Conservation (phyloP, 1,140 invertebrate species). For the Aphelinus certus region DNA sequence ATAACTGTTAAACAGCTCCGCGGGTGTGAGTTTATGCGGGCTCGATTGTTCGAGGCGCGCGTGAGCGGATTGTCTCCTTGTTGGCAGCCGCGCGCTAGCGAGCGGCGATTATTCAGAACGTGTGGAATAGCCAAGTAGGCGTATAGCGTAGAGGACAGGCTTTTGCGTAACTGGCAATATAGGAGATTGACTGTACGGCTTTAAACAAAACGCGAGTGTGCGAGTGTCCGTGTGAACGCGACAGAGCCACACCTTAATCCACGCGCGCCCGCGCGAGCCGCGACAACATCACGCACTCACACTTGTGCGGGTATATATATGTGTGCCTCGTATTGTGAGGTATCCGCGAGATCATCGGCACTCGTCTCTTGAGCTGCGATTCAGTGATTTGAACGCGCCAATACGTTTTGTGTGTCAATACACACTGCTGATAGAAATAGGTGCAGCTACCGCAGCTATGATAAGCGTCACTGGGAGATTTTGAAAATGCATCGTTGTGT, state of each 20-base stretch:
- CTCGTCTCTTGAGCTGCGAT: too few species aligned
- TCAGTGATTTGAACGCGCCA: too few species aligned
- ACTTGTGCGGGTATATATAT: not conserved
- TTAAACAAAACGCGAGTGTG: not conserved
- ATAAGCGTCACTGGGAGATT: too few species aligned
- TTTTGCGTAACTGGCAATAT: constrained; percentile 47
- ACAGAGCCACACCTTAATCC: constrained; percentile 15
- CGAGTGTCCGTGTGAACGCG: not conserved
- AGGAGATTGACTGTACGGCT: constrained; percentile 4
- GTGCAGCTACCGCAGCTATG: too few species aligned
- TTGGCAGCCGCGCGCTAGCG: not conserved
- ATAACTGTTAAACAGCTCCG: not conserved
- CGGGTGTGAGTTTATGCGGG: not conserved
- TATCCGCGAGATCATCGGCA: too few species aligned
- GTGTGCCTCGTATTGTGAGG: not conserved
- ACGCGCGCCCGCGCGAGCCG: not conserved
- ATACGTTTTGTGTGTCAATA: too few species aligned
- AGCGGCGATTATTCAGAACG: too few species aligned
- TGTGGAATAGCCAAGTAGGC: constrained; percentile 24
- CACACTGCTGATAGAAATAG: too few species aligned
- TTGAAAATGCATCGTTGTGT: too few species aligned
- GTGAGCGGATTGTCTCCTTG: constrained; percentile 7
- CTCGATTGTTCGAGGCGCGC: not conserved
- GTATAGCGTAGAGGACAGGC: constrained; percentile 43
- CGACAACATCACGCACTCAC: too few species aligned